A percentile compares a stretch with the other conserved stretches of the same genome.
Conservation (phyloP, 2,888 invertebrate genomes). For the Odontothrips loti region DNA sequence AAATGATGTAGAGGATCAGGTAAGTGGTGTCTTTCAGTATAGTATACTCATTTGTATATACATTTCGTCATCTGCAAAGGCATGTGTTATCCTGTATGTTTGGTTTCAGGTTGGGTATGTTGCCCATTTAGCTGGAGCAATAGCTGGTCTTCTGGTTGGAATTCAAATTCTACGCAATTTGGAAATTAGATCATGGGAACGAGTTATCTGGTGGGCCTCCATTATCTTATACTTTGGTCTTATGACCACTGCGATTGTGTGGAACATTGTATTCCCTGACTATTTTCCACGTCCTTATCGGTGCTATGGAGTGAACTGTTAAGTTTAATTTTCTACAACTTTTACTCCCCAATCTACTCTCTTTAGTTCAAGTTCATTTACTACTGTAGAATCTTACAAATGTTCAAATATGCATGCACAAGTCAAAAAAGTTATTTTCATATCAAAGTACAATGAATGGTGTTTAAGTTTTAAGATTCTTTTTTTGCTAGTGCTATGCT, state of each 20-base stretch:
- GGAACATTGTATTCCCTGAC: slow-evolving; percentile 63
- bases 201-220: slow-evolving; percentile 74
- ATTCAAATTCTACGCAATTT: slow-evolving; percentile 80
- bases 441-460: not conserved
- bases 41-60: not conserved
- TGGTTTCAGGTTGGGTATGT: slow-evolving; percentile 75
- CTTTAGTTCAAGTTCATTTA: not conserved
- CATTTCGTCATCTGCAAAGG: not conserved
- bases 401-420: not conserved
- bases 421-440: not conserved
- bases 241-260: slow-evolving; percentile 67
- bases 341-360: not conserved
- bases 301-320: not conserved
- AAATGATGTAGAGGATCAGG: slow-evolving; percentile 58
- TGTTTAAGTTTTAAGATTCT: not conserved
- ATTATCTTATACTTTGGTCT: slow-evolving; percentile 64
- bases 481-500: not conserved
- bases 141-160: slow-evolving; percentile 80
- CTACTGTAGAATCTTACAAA: not conserved
- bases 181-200: slow-evolving; percentile 75
- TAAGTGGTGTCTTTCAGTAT: slow-evolving; percentile 35
- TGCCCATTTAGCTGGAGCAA: slow-evolving; percentile 87
- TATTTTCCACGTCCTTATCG: slow-evolving; percentile 48
- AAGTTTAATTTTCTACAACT: not conserved
- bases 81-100: slow-evolving; percentile 29